Evolutionary conservation across 2,888 invertebrate species (phyloP), one percentile per base, ranked within the genome.

Genomic region (Cotesia congregata): DNA sequence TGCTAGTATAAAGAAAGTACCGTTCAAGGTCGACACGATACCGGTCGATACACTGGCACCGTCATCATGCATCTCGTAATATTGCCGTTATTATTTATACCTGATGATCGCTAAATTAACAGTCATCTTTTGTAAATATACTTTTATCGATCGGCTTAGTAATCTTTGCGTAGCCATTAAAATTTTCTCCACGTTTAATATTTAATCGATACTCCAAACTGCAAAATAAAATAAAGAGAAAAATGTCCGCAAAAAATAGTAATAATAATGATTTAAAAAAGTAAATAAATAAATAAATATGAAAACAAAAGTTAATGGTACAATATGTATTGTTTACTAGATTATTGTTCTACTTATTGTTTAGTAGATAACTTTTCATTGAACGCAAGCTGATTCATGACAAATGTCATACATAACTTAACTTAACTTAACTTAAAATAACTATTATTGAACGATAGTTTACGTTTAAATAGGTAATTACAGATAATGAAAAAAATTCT

Each of bases 11-110:
- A 84, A 81, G 83, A 84, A 84, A 83, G 84, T 84, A 80, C 82
- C 82, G 78, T 83, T 84, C 86, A 86, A 85, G 86, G 86, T 77
- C 83, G 81, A 79, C 75, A 78, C 79, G 75, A 80, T 78, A 69
- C 78, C 80, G 80, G 73, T 81, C 80, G 79, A 81, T 80, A 81
- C 79, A 79, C 78, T 77, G 78, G 68, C 75, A 62, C 59, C 50
- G 50, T 50, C 60, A 71, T 72, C 39, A 67, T 60, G 30, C 70
- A 60, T 50, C 61, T 73, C 69, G 69, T 70, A 39, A 38, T 73
- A 60, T 61, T 70, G 60, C 64, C 72, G 60, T 69, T 65, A 50
- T 41, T 67, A 60, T 39, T 67, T 39, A 9, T 59, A 65, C 73
- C 38, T 67, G 41, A 67, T 73, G 30, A 65, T 73, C 59, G 38